Evolutionary conservation across 2,888 invertebrate genomes (phyloP).

Genomic region (Acanthacorydalis orientalis): DNA sequence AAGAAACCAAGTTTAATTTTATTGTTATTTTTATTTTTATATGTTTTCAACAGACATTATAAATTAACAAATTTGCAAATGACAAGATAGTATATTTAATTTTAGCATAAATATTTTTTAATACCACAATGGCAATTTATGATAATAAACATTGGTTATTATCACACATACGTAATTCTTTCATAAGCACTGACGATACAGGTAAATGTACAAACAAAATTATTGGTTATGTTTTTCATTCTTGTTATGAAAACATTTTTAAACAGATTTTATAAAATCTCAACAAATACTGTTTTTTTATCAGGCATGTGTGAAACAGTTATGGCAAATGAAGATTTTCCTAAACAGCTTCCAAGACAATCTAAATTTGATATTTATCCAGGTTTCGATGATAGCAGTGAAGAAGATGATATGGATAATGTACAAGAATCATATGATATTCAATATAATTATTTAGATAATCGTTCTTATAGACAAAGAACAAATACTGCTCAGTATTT

Average conservation of each 20-base stretch:
- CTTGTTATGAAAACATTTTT: neutral
- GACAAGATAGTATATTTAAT: no score
- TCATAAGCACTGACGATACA: conserved; percentile 90
- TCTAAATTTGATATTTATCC: conserved; percentile 52
- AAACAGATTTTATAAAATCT: conserved; percentile 1
- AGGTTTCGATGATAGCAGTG: conserved; percentile 61
- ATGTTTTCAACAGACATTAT: no score
- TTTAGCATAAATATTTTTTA: neutral
- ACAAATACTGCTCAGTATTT: conserved; percentile 79
- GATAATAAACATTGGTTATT: conserved; percentile 87
- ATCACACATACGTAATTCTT: conserved; percentile 84
- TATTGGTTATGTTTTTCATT: neutral
- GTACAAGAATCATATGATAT: conserved; percentile 62
- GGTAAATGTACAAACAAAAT: conserved; percentile 14
- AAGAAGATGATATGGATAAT: conserved; percentile 52
- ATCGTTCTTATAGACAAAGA: conserved; percentile 47
- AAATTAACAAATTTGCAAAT: no score
- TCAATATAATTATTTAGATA: conserved; percentile 42
- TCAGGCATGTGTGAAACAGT: conserved; percentile 78
- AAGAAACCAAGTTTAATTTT: no score
- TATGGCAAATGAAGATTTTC: conserved; percentile 71
- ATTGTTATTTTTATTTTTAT: no score
- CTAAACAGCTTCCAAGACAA: conserved; percentile 37
- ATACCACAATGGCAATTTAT: conserved; percentile 69
- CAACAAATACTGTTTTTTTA: conserved; percentile 7